Percentiles rank a stretch among this genome's conserved stretches.
Evolutionary conservation across 2,797 vertebrate genomes (phyloP).

Genomic region (Toxotes lorentzi): DNA sequence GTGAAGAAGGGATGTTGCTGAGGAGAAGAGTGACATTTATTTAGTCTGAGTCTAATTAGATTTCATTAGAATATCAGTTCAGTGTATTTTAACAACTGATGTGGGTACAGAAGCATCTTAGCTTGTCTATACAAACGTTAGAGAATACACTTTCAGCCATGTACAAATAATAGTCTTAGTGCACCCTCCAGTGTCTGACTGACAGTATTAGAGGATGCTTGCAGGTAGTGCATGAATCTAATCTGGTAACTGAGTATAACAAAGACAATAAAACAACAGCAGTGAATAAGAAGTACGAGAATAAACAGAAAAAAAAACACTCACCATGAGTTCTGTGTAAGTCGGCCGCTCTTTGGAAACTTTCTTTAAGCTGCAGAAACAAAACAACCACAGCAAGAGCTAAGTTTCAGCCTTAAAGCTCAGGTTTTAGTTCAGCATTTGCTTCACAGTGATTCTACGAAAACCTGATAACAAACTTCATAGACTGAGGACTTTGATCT

Average conservation of each 20-base stretch:
- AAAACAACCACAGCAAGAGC: conserved; percentile 6
- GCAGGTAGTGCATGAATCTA: too few relatives aligned
- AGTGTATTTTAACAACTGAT: neutral
- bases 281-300: accelerated
- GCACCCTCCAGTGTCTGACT: conserved; percentile 69
- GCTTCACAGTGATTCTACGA: neutral
- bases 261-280: neutral
- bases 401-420: neutral
- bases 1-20: conserved; percentile 97
- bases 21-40: neutral
- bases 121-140: neutral
- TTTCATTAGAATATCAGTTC: neutral
- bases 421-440: neutral
- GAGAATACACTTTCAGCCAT: neutral
- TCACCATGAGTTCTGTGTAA: conserved; percentile 98
- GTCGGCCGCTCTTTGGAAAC: conserved; percentile 97
- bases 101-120: neutral
- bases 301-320: conserved; percentile 50
- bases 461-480: neutral
- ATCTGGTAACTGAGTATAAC: neutral
- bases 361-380: conserved; percentile 94
- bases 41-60: neutral
- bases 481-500: neutral
- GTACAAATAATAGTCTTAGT: neutral
- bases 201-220: conserved; percentile 27